These are phyloP conservation scores for Mantis religiosa DNA, from an alignment of 2,888 invertebrate genomes.

Conservation along the genomic window DNA sequence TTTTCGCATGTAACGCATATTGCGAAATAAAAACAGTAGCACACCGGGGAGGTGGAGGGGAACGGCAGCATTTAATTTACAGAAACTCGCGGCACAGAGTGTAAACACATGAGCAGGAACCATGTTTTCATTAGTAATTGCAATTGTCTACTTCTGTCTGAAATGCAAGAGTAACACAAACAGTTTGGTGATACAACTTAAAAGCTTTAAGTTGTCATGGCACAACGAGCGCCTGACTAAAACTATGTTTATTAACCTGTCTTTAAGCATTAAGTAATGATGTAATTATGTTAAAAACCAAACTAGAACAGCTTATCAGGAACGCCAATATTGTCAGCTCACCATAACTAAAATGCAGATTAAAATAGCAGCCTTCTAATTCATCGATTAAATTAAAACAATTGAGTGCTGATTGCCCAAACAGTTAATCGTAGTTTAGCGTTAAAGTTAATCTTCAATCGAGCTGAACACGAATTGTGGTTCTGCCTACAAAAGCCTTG, in stretches of 20 bases:
- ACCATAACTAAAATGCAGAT: neutral
- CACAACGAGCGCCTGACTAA: neutral
- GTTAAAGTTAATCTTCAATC: no score
- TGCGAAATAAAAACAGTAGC: neutral
- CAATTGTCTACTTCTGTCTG: conserved; percentile 15
- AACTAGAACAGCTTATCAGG: neutral
- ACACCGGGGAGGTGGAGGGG: neutral
- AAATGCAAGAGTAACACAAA: conserved; percentile 13
- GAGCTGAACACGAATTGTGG: no score
- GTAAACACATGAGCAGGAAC: conserved; percentile 5
- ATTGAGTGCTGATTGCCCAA: neutral
- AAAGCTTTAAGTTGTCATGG: neutral
- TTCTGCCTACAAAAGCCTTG: no score
- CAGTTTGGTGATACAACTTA: neutral
- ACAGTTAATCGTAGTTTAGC: no score
- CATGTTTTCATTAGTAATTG: conserved; percentile 17
- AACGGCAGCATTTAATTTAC: conserved; percentile 10
- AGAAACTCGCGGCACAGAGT: conserved; percentile 3
- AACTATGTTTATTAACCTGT: neutral
- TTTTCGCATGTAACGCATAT: neutral
- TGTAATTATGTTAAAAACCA: neutral
- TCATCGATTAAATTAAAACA: neutral
- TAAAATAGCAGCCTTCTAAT: neutral
- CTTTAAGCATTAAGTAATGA: neutral
- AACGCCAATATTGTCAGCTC: neutral